phyloP scores from a whole-genome alignment of 2,797 vertebrate genomes.

The Melanotaenia trifasciata region DNA sequence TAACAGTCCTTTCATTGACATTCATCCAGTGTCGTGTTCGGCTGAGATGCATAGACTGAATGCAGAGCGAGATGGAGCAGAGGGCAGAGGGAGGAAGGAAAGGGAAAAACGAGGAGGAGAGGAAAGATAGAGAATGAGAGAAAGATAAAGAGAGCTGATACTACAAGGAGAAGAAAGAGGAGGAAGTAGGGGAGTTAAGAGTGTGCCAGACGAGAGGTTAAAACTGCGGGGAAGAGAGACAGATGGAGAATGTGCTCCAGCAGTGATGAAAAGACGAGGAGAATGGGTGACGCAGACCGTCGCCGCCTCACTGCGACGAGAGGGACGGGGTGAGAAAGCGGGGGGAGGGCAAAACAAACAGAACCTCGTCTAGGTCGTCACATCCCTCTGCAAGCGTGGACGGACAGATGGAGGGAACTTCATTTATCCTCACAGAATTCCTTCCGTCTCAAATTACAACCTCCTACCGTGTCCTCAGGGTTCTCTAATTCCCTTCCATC shows the following conservation, averaged over 20 bases:
- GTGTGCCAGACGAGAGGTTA: slow-evolving; percentile 26
- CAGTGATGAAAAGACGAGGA: slow-evolving; percentile 35
- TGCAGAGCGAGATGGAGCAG: slow-evolving; percentile 55
- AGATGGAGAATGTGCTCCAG: slow-evolving; percentile 50
- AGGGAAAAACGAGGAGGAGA: not conserved
- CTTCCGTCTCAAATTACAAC: not conserved
- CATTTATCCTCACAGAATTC: not conserved
- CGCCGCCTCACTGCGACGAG: slow-evolving; percentile 14
- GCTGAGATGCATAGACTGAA: slow-evolving; percentile 81
- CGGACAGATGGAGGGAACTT: slow-evolving; percentile 7
- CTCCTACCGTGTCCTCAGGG: not conserved
- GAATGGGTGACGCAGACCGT: slow-evolving; percentile 24
- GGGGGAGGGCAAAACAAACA: slow-evolving; percentile 36
- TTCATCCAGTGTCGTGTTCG: slow-evolving; percentile 72
- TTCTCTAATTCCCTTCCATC: not conserved
- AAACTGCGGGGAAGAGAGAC: slow-evolving; percentile 32
- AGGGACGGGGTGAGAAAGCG: slow-evolving; percentile 3
- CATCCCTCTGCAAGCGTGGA: slow-evolving; percentile 3
- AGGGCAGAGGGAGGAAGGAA: not conserved
- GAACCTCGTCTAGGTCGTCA: not conserved
- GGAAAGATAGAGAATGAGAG: not conserved
- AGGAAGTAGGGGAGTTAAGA: slow-evolving; percentile 8
- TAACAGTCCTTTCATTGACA: slow-evolving; percentile 78
- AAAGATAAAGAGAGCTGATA: slow-evolving; percentile 26
- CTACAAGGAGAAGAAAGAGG: slow-evolving; percentile 27